Evolutionary conservation across 2,113 vertebrate species (phyloP).

Genomic region (Mellivora capensis): DNA sequence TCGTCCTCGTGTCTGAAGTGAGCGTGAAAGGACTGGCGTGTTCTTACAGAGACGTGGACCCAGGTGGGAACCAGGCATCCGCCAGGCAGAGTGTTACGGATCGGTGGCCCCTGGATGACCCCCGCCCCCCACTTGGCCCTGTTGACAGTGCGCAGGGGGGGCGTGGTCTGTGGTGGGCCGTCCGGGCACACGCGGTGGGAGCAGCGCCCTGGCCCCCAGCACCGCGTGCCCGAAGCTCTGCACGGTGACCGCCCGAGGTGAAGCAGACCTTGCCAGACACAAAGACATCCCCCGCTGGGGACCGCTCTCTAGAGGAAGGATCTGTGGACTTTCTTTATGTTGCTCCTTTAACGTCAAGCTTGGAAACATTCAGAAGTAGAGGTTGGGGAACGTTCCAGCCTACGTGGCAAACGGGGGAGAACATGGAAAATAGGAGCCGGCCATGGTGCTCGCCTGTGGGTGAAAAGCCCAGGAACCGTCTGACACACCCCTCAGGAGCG

Average conservation of each 20-base stretch:
- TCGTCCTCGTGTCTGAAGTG: not conserved
- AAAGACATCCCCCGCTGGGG: not conserved
- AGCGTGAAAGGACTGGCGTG: not conserved
- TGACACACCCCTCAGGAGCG: too few relatives aligned
- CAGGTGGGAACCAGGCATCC: not conserved
- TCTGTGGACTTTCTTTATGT: not conserved
- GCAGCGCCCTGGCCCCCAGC: not conserved
- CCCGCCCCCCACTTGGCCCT: not conserved
- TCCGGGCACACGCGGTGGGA: accelerated
- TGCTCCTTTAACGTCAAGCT: not conserved
- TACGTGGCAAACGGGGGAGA: not conserved
- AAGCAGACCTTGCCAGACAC: accelerated
- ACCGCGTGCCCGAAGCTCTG: not conserved
- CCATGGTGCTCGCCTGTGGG: not conserved
- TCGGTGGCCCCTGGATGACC: not conserved
- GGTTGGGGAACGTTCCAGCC: not conserved
- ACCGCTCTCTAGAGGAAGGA: not conserved
- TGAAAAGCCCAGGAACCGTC: not conserved
- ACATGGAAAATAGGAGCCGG: not conserved
- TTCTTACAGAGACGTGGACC: not conserved
- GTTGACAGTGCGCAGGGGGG: not conserved
- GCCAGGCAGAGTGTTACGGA: not conserved
- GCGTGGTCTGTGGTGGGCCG: not conserved
- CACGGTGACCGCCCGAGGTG: not conserved
- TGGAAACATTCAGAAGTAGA: not conserved